Conservation (phyloP, 2,113 vertebrate genomes). For the Prionailurus bengalensis region DNA sequence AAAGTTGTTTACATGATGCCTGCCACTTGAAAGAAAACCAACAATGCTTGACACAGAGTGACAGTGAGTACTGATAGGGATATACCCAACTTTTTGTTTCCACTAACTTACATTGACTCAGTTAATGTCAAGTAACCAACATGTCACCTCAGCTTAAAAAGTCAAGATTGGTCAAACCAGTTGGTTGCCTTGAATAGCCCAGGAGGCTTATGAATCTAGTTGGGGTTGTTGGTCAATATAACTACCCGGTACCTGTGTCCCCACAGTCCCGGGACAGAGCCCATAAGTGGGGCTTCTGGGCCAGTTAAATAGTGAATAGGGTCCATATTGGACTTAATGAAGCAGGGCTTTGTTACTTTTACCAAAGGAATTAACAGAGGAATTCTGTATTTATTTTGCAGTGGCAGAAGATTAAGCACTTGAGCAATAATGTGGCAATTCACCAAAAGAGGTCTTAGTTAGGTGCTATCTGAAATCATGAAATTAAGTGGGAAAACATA, state of each 20-base stretch:
- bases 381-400: constrained; percentile 79
- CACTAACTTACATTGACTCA: not conserved
- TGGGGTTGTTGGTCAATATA: not conserved
- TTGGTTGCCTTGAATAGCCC: not conserved
- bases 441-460: constrained; percentile 78
- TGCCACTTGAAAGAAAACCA: not conserved
- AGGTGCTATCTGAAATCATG: constrained; percentile 82
- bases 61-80: not conserved
- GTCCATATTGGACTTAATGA: constrained; percentile 67
- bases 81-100: not conserved
- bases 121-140: not conserved
- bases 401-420: constrained; percentile 79
- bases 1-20: not conserved
- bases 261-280: not conserved
- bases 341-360: constrained; percentile 73
- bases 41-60: not conserved
- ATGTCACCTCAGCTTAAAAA: not conserved
- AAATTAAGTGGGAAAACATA: constrained; percentile 81
- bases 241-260: not conserved
- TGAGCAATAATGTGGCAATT: constrained; percentile 75
- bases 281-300: not conserved
- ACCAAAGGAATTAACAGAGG: constrained; percentile 68
- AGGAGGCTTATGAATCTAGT: not conserved
- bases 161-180: not conserved
- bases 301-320: constrained; percentile 59